phyloP scores from a whole-genome alignment of 2,888 invertebrate species.

The Odontocolon sp. region DNA sequence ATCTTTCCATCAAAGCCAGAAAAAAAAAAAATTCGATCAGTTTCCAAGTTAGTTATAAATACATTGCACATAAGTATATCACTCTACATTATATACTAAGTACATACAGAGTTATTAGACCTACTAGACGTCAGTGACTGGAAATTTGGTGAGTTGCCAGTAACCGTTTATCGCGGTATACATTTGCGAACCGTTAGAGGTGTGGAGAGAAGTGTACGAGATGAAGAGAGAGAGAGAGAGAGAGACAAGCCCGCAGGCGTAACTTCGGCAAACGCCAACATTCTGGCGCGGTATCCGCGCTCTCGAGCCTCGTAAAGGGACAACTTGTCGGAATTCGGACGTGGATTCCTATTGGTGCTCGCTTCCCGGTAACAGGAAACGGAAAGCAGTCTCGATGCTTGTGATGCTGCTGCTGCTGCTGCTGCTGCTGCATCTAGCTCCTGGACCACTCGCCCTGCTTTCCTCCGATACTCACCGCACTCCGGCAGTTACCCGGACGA shows the following conservation, averaged over 20 bases:
- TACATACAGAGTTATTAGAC: too few relatives aligned
- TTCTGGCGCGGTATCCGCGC: conserved; percentile 17
- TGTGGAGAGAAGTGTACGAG: background rate
- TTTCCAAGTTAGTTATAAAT: too few relatives aligned
- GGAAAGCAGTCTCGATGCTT: conserved; percentile 44
- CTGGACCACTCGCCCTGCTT: background rate
- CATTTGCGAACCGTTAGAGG: background rate
- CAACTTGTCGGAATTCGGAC: conserved; percentile 49
- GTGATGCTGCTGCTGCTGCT: conserved; percentile 40
- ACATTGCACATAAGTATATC: too few relatives aligned
- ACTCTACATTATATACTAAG: too few relatives aligned
- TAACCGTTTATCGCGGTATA: conserved; percentile 41
- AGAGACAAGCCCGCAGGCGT: conserved; percentile 23
- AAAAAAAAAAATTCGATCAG: too few relatives aligned
- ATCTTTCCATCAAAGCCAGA: too few relatives aligned
- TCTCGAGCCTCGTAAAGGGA: conserved; percentile 48
- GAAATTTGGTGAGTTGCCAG: conserved; percentile 45
- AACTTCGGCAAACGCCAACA: conserved; percentile 27
- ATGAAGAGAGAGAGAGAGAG: background rate
- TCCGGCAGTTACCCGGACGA: conserved; percentile 45
- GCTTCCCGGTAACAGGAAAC: conserved; percentile 45
- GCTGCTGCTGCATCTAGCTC: background rate
- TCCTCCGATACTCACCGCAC: background rate
- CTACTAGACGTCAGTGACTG: background rate
- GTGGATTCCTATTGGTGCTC: conserved; percentile 39